Base-by-base conservation (phyloP, 2,888 invertebrate genomes). In the Tenthredo livida region DNA sequence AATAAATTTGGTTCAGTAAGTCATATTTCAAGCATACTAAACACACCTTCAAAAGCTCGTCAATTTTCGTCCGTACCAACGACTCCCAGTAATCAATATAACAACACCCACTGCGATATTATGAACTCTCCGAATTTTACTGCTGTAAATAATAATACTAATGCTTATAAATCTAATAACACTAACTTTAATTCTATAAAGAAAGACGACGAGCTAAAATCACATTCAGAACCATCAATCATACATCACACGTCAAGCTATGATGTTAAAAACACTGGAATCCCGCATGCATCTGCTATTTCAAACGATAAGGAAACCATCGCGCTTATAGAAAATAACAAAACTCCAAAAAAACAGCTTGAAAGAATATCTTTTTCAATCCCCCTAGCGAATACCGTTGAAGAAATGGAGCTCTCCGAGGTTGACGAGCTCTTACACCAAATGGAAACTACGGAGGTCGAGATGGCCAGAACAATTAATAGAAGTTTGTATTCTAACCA, bases 341-440 rank as follows among this genome's bases (percentile, higher is more conserved):
- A 85, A 86, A 77, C 72, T 85, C 85, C 70, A 84, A 85, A 84
- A 58, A 88, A 90, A 85, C 65, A 86, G 61, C 37, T 47, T n/a
- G 85, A 88, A 85, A 87, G 86, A 25, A 84, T 86, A 40, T 87
- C 85, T 84, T 89, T 89, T 86, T 88, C 90, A 84, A 85, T 90
- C 82, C 87, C 90, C 86, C 85, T 86, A 84, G 88, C 90, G 21
- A 90, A 89, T 87, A 88, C 88, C 10, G 85, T 91, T 40, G 88
- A 89, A 73, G 90, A 92, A 25, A 92, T 93, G 90, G 93, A 92
- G 86, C 89, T 94, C 25, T 89, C 91, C 9, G 94, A 94, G 87
- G 93, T 94, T 0, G 92, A 94, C 70, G 91, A 93, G 67, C 89
- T 94, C 85, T 88, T 94, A 47, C 91, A 92, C 85, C 92, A 93